Evolutionary conservation across 2,113 vertebrate species (phyloP), one percentile per base, ranked within the genome.

Genomic region (Mellivora capensis): DNA sequence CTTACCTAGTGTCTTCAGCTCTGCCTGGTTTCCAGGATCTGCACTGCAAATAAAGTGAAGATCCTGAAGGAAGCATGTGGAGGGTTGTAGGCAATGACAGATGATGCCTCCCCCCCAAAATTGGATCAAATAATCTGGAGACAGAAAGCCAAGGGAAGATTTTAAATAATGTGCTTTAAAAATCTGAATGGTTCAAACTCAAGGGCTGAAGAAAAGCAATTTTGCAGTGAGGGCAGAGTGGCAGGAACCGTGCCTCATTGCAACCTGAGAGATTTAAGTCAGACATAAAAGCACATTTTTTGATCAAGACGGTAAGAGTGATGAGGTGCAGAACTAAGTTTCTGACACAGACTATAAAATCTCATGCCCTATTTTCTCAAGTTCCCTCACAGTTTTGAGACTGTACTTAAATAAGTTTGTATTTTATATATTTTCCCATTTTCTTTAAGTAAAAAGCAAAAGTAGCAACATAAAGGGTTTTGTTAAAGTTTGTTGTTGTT

Each of bases 401-500:
- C 10, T 89, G 52, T 27, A 69, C 21, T 72, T 89, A 71, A 77
- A 87, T 61, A 71, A 54, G 1, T 39, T 88, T 27, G 57, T 61
- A 37, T 90, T 85, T 93, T 82, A 93, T 39, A 71, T 39, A 69
- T 71, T 87, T 90, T 82, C 71, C 37, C 11, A 94, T 88, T 95
- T 91, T 86, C 62, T 86, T 92, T 81, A 42, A 91, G 44, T 71
- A 71, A 87, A 85, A 69, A 82, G 23, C 9, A 87, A 90, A 94
- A 29, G 10, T 54, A 20, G 14, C 42, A 82, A 47, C 17, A 52
- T 88, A 72, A 88, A 96, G 21, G 21, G 61, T 31, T 71, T 80
- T 67, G 49, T 27, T 44, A 91, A 37, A 20, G 10, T 37, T 23
- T 37, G 27, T 25, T 34, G n/a, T n/a, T n/a, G n/a, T n/a, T 14